These are phyloP conservation scores for Cryptocephalus moraei DNA, from an alignment of 2,888 invertebrate genomes.

Conservation along the genomic window DNA sequence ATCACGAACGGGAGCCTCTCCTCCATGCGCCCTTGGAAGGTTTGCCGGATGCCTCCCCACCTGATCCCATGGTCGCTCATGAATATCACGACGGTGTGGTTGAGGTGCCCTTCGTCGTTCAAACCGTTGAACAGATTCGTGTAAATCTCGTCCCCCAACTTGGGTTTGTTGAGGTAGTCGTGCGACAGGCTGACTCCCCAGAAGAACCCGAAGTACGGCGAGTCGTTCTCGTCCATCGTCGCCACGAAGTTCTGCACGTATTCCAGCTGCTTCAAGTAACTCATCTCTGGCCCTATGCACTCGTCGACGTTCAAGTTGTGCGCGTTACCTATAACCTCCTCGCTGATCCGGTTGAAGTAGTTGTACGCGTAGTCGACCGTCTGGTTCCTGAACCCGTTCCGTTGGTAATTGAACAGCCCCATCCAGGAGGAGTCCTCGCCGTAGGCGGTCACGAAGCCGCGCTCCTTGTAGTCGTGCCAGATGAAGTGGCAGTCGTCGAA, in stretches of 20 bases:
- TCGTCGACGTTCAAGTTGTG: slow-evolving; percentile 53
- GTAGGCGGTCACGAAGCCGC: slow-evolving; percentile 67
- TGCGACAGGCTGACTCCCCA: slow-evolving; percentile 80
- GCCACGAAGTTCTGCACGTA: slow-evolving; percentile 57
- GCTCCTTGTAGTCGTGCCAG: slow-evolving; percentile 68
- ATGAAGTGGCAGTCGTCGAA: slow-evolving; percentile 76
- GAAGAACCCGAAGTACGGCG: slow-evolving; percentile 69
- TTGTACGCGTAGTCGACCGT: slow-evolving; percentile 82
- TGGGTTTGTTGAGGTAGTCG: slow-evolving; percentile 71
- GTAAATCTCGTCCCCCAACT: slow-evolving; percentile 59
- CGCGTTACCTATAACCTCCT: slow-evolving; percentile 54
- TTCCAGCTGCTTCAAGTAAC: slow-evolving; percentile 60
- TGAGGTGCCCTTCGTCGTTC: slow-evolving; percentile 43
- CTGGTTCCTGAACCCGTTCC: slow-evolving; percentile 62
- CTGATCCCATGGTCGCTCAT: slow-evolving; percentile 88
- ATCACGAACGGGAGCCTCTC: slow-evolving; percentile 78
- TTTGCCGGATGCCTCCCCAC: slow-evolving; percentile 73
- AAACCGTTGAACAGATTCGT: slow-evolving; percentile 47
- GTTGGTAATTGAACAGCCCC: slow-evolving; percentile 71
- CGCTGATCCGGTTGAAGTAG: slow-evolving; percentile 61
- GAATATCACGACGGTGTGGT: slow-evolving; percentile 56
- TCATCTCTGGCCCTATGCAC: slow-evolving; percentile 61
- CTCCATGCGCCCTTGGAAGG: slow-evolving; percentile 79
- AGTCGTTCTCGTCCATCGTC: slow-evolving; percentile 45
- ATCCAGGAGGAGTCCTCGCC: slow-evolving; percentile 75